Conservation (phyloP, 2,113 vertebrate genomes). For the Ibidorhyncha struthersii region DNA sequence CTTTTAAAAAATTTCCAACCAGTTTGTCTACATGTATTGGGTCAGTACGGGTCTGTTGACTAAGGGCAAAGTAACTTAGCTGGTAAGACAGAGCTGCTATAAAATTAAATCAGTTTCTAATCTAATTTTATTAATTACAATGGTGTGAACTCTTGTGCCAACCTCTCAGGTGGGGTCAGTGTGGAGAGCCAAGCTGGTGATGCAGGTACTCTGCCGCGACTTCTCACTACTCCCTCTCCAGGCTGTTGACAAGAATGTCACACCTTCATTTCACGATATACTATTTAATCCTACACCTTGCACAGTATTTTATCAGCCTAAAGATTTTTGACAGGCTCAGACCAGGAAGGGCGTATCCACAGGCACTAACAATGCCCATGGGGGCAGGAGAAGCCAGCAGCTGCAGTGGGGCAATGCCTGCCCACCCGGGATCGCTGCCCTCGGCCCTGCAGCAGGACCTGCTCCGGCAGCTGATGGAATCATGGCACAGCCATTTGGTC, state of each 20-base stretch:
- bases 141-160: not conserved
- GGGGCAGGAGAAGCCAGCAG: not conserved
- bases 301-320: not conserved
- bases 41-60: not conserved
- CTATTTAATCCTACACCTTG: not conserved
- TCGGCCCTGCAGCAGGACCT: not conserved
- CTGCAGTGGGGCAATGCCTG: not conserved
- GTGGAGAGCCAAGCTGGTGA: accelerated
- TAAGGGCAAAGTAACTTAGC: not conserved
- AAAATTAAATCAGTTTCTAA: not conserved
- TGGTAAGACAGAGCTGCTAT: not conserved
- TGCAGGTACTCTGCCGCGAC: not conserved
- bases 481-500: accelerated
- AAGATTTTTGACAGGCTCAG: not conserved
- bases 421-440: accelerated
- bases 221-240: not conserved
- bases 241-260: not conserved
- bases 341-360: not conserved
- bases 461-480: not conserved
- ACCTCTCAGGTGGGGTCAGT: accelerated
- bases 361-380: not conserved
- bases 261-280: not conserved
- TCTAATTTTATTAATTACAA: not conserved
- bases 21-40: not conserved
- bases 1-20: not conserved